phyloP scores from a whole-genome alignment of 2,113 vertebrate species.

The Xenopus borealis region DNA sequence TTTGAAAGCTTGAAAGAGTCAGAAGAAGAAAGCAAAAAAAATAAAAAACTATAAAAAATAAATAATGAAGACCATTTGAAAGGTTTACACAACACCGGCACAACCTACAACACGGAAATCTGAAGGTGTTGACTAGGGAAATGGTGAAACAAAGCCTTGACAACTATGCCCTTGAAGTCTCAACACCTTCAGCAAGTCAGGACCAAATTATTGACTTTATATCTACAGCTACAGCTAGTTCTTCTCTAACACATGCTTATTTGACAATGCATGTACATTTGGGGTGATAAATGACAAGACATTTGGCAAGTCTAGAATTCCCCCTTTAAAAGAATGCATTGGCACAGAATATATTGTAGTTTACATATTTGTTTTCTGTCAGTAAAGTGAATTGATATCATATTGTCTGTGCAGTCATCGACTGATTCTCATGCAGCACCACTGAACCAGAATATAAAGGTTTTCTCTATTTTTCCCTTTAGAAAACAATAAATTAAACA shows the following conservation, averaged over 20 bases:
- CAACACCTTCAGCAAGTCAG: neutral
- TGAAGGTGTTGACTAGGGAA: too few species aligned
- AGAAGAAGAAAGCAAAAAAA: too few species aligned
- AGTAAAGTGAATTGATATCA: slow-evolving; percentile 21
- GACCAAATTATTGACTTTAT: neutral
- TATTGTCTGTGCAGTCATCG: slow-evolving; percentile 17
- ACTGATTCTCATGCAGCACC: slow-evolving; percentile 45
- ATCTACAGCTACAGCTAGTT: neutral
- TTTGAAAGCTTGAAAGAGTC: too few species aligned
- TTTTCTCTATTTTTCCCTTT: slow-evolving; percentile 48
- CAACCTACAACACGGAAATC: too few species aligned
- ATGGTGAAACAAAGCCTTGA: too few species aligned
- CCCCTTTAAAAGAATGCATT: neutral
- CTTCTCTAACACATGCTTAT: neutral
- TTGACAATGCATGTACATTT: neutral
- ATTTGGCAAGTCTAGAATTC: neutral
- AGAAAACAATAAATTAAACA: slow-evolving; percentile 74
- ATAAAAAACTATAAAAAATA: too few species aligned
- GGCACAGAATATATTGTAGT: neutral
- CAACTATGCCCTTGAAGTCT: too few species aligned
- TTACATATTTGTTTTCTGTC: neutral
- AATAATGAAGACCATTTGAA: too few species aligned
- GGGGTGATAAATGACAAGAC: neutral
- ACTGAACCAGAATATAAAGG: slow-evolving; percentile 51
- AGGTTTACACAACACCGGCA: too few species aligned